phyloP scores from a whole-genome alignment of 1,140 invertebrate genomes.

The Drosophila biarmipes region DNA sequence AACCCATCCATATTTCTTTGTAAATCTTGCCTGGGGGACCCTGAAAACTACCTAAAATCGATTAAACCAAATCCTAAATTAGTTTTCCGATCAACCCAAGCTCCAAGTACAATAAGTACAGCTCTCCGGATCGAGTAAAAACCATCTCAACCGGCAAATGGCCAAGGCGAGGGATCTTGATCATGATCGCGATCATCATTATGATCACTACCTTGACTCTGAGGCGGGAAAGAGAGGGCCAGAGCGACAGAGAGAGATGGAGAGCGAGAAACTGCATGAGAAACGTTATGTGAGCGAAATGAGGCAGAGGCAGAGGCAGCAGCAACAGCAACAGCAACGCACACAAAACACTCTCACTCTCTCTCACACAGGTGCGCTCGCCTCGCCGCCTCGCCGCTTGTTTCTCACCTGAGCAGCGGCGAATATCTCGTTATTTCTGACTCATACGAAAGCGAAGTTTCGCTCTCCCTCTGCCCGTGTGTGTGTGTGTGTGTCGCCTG shows the following conservation, averaged over 20 bases:
- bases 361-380: slow-evolving; percentile 60
- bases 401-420: slow-evolving; percentile 11
- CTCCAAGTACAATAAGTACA: slow-evolving; percentile 80
- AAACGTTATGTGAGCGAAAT: slow-evolving; percentile 81
- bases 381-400: not conserved
- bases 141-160: slow-evolving; percentile 76
- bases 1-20: too few species aligned
- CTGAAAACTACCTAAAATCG: too few species aligned
- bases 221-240: slow-evolving; percentile 37
- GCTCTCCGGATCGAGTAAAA: slow-evolving; percentile 36
- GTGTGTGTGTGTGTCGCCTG: not conserved
- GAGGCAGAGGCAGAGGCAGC: slow-evolving; percentile 32
- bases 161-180: slow-evolving; percentile 56
- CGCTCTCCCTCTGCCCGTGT: slow-evolving; percentile 8
- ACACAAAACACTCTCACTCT: slow-evolving; percentile 79
- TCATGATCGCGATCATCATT: slow-evolving; percentile 45
- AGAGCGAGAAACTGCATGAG: slow-evolving; percentile 75
- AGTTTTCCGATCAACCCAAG: slow-evolving; percentile 37
- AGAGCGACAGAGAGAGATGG: slow-evolving; percentile 18
- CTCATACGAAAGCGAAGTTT: slow-evolving; percentile 71
- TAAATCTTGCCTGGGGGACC: too few species aligned
- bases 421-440: slow-evolving; percentile 37
- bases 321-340: slow-evolving; percentile 17
- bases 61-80: not conserved
- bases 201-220: slow-evolving; percentile 82